These are phyloP conservation scores for Dipus sagitta DNA, from an alignment of 2,797 vertebrate genomes.

Conservation along the genomic window DNA sequence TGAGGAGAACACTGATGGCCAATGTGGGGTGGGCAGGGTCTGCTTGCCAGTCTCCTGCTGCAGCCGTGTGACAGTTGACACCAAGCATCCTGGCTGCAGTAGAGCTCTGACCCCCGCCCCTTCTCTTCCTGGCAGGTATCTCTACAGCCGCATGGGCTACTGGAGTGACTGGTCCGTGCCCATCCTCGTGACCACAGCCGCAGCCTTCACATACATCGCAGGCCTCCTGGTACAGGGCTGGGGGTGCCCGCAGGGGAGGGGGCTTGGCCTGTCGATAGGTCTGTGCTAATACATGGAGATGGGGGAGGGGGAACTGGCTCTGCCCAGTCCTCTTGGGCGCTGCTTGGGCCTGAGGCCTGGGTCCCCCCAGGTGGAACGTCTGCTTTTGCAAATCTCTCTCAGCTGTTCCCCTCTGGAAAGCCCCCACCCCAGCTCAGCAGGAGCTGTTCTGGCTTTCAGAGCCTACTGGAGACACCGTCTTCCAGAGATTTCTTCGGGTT, in stretches of 20 bases:
- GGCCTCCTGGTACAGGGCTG: conserved; percentile 91
- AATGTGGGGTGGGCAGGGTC: rapidly evolving
- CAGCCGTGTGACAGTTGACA: not conserved
- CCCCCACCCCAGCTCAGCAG: not conserved
- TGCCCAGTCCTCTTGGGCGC: not conserved
- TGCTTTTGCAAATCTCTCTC: not conserved
- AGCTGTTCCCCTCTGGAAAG: not conserved
- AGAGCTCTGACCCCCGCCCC: conserved; percentile 40
- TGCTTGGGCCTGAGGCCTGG: not conserved
- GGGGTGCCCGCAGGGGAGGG: not conserved
- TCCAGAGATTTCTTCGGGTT: not conserved
- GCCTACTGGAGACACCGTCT: not conserved
- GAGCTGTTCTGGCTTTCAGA: not conserved
- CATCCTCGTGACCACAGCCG: conserved; percentile 92
- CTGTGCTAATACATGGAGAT: not conserved
- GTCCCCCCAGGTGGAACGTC: not conserved
- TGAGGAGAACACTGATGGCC: too few species aligned
- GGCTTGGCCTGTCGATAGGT: not conserved
- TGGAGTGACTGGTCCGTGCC: conserved; percentile 97
- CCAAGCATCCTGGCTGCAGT: not conserved
- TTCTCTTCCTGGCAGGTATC: conserved; percentile 89
- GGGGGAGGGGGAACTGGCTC: not conserved
- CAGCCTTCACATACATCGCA: conserved; percentile 94
- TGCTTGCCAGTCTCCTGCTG: not conserved
- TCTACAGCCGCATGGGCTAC: conserved; percentile 95